phyloP scores from a whole-genome alignment of 2,113 vertebrate genomes.

The Microtus ochrogaster region DNA sequence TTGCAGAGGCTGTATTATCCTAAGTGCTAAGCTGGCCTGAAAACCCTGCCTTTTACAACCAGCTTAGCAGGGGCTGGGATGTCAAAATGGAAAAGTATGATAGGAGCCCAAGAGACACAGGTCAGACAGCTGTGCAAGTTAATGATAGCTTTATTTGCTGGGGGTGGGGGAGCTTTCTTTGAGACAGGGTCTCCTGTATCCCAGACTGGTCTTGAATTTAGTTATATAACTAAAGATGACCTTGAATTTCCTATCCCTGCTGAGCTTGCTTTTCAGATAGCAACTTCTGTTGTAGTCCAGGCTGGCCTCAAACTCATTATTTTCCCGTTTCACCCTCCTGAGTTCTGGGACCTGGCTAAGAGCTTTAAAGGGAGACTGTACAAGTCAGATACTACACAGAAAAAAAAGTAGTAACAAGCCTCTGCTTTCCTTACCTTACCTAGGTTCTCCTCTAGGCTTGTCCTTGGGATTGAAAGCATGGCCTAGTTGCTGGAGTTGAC shows the following conservation, averaged over 20 bases:
- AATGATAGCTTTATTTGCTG: not conserved
- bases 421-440: not conserved
- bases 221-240: not conserved
- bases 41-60: not conserved
- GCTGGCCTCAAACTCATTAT: not conserved
- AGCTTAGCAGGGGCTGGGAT: not conserved
- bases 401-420: not conserved
- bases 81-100: not conserved
- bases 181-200: not conserved
- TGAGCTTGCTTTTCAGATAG: not conserved
- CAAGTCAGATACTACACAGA: too few relatives aligned
- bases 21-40: not conserved
- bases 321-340: not conserved
- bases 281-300: not conserved
- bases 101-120: not conserved
- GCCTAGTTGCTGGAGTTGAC: not conserved
- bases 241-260: not conserved
- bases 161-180: not conserved
- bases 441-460: not conserved
- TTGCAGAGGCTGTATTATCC: not conserved
- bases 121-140: not conserved
- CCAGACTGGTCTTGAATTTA: not conserved
- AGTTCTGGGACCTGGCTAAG: not conserved
- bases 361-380: not conserved
- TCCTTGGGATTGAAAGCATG: not conserved